Evolutionary conservation across 2,888 invertebrate species (phyloP).

Genomic region (Temnothorax unifasciatus): DNA sequence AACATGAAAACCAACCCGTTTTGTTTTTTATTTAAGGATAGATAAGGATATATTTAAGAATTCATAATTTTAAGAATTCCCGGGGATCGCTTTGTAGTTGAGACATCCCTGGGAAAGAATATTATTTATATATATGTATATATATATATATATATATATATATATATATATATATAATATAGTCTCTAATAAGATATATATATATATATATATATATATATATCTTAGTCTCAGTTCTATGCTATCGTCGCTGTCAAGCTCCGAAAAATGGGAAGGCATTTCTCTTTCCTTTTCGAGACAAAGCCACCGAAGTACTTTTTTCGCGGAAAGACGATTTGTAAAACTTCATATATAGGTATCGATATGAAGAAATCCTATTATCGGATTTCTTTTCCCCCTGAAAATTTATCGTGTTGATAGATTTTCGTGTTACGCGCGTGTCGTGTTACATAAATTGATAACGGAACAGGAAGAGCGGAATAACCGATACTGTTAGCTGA

Average conservation of each 20-base stretch:
- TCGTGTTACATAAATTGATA: slow-evolving; percentile 1
- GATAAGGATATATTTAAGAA: no score
- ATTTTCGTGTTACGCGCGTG: slow-evolving; percentile 1
- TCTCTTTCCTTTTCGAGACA: background rate
- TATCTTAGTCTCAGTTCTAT: background rate
- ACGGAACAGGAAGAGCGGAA: background rate
- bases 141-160: no score
- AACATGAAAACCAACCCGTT: no score
- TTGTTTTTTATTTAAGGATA: no score
- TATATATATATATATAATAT: no score
- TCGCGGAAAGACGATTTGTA: background rate
- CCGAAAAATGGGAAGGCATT: background rate
- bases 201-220: no score
- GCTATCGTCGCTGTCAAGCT: background rate
- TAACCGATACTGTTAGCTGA: background rate
- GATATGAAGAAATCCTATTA: background rate
- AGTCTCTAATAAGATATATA: no score
- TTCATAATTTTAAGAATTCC: no score
- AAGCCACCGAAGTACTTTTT: background rate
- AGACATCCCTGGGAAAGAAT: no score
- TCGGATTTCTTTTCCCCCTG: background rate
- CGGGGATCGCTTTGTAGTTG: no score
- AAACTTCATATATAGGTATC: background rate
- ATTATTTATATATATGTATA: no score
- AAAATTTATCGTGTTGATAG: background rate